phyloP scores from a whole-genome alignment of 2,113 vertebrate species.

The Equus przewalskii region DNA sequence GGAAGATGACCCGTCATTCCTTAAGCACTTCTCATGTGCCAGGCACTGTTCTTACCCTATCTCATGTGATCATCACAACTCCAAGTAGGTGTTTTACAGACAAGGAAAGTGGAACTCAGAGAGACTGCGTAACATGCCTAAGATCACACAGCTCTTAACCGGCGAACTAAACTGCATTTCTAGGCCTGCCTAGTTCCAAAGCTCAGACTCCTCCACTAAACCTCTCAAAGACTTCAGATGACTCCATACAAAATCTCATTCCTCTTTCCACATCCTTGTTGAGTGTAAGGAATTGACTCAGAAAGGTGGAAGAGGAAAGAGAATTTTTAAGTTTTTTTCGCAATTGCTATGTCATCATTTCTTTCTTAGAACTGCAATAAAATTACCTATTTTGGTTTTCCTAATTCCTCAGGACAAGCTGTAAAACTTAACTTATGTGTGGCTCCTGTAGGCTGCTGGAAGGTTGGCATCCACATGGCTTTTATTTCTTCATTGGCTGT shows the following conservation, averaged over 20 bases:
- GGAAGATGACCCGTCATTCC: background rate
- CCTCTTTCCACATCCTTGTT: background rate
- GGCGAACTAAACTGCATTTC: background rate
- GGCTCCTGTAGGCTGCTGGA: background rate
- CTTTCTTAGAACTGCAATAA: background rate
- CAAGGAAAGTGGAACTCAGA: background rate
- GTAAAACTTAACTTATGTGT: background rate
- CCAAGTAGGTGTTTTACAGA: background rate
- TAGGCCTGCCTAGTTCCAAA: background rate
- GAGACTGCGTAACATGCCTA: background rate
- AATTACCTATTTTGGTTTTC: constrained; percentile 27
- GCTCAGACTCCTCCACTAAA: background rate
- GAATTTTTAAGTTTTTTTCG: background rate
- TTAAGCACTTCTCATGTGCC: background rate
- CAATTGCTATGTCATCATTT: background rate
- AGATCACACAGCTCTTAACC: background rate
- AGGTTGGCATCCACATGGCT: background rate
- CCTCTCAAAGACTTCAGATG: background rate
- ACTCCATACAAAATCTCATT: background rate
- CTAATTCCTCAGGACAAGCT: background rate
- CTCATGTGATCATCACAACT: background rate
- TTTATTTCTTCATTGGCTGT: background rate
- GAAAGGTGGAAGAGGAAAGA: background rate
- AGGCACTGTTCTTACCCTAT: background rate
- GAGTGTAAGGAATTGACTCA: constrained; percentile 41